Conservation (phyloP, 2,797 vertebrate genomes). For the Myotis vivesi region DNA sequence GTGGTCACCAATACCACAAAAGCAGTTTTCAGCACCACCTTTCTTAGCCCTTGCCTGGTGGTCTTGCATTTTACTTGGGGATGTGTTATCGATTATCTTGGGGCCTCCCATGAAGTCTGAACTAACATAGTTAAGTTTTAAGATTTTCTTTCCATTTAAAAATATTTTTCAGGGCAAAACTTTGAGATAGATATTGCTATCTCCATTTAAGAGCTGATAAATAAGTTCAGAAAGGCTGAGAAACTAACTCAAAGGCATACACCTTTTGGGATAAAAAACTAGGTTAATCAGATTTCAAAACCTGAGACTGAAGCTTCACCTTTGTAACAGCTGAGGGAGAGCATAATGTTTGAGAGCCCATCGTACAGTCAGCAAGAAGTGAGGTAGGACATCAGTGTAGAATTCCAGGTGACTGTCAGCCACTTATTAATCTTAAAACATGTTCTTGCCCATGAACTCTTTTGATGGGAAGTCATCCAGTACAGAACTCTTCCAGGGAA, state of each 20-base stretch:
- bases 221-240: neutral
- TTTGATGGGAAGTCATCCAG: neutral
- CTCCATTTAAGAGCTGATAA: conserved; percentile 24
- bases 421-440: neutral
- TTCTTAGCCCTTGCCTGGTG: neutral
- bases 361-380: neutral
- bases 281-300: neutral
- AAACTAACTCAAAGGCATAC: neutral
- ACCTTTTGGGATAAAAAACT: neutral
- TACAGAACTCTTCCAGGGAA: neutral
- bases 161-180: neutral
- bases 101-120: neutral
- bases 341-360: neutral
- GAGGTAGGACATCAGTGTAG: neutral
- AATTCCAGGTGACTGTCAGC: neutral
- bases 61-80: conserved; percentile 8
- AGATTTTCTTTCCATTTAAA: conserved; percentile 11
- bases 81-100: conserved; percentile 18
- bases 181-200: conserved; percentile 7
- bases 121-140: conserved; percentile 17
- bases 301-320: neutral
- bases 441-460: neutral
- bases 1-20: conserved; percentile 54
- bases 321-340: neutral
- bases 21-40: conserved; percentile 24